A percentile compares a stretch with the other conserved stretches of the same genome.
phyloP scores from a whole-genome alignment of 1,140 invertebrate genomes.

The Drosophila nannoptera region DNA sequence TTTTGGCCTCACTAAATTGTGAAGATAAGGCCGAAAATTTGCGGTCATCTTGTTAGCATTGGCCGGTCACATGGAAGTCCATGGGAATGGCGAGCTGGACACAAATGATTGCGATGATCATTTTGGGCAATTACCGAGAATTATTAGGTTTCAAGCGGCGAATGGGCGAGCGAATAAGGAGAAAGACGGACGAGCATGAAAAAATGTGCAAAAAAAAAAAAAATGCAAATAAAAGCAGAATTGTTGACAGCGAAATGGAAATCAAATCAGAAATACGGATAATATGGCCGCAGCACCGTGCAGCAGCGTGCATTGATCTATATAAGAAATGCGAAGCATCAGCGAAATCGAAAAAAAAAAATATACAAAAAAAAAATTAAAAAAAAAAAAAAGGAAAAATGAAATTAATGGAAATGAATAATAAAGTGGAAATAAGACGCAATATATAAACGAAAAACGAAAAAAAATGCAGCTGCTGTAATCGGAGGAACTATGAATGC shows the following conservation, averaged over 20 bases:
- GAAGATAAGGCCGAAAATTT: constrained; percentile 38
- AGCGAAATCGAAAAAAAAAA: constrained; percentile 28
- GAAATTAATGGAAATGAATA: not conserved
- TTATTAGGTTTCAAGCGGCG: constrained; percentile 1
- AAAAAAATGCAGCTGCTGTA: constrained; percentile 1
- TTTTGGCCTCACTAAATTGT: constrained; percentile 14
- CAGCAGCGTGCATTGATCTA: constrained; percentile 40
- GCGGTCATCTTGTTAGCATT: constrained; percentile 46
- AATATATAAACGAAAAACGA: not conserved
- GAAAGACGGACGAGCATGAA: not conserved
- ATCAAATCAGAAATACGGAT: constrained; percentile 19
- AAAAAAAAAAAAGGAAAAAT: not conserved
- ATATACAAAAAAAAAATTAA: constrained; percentile 1
- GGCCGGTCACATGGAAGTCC: constrained; percentile 18
- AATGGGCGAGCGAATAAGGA: not conserved
- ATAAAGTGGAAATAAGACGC: constrained; percentile 1
- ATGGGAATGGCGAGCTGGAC: constrained; percentile 21
- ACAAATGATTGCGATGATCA: constrained; percentile 27
- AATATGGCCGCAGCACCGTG: not conserved
- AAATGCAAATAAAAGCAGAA: constrained; percentile 11
- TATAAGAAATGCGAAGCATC: constrained; percentile 45
- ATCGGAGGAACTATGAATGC: constrained; percentile 5
- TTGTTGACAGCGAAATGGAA: constrained; percentile 16
- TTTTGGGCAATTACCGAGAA: constrained; percentile 30
- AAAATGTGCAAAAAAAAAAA: constrained; percentile 2